Evolutionary conservation across 2,888 invertebrate genomes (phyloP).

Genomic region (Lacanobia oleracea): DNA sequence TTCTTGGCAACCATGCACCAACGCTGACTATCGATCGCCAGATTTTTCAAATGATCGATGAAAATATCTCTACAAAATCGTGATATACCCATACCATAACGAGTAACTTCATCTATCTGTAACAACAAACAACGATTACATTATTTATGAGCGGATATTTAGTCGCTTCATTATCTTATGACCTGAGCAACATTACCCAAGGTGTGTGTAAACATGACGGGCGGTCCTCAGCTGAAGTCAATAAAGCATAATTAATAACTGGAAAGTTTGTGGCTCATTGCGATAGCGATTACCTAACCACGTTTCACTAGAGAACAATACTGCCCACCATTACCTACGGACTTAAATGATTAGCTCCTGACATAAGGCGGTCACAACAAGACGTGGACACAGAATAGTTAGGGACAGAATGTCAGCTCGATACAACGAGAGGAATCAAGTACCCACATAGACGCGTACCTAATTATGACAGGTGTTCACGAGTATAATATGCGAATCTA

Average conservation of each 20-base stretch:
- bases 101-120: constrained; percentile 25
- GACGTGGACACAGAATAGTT: constrained; percentile 42
- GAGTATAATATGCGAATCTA: neutral
- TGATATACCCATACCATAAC: constrained; percentile 17
- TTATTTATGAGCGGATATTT: constrained; percentile 43
- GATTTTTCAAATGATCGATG: neutral
- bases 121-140: constrained; percentile 31
- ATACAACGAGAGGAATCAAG: neutral
- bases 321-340: constrained; percentile 74
- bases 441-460: neutral
- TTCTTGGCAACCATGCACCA: neutral
- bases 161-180: constrained; percentile 67
- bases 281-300: constrained; percentile 64
- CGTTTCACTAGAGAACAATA: constrained; percentile 75
- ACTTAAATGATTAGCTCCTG: constrained; percentile 83
- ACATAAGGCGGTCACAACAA: constrained; percentile 84
- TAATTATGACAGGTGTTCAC: neutral
- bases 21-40: neutral
- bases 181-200: constrained; percentile 74
- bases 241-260: constrained; percentile 85
- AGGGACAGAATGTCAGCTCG: constrained; percentile 19
- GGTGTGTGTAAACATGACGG: constrained; percentile 74
- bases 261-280: constrained; percentile 78
- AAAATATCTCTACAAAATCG: neutral
- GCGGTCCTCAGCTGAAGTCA: constrained; percentile 70